Percentiles rank a stretch among this genome's conserved stretches.
Evolutionary conservation across 2,888 invertebrate genomes (phyloP).

Genomic region (Agrenia bidenticulata): DNA sequence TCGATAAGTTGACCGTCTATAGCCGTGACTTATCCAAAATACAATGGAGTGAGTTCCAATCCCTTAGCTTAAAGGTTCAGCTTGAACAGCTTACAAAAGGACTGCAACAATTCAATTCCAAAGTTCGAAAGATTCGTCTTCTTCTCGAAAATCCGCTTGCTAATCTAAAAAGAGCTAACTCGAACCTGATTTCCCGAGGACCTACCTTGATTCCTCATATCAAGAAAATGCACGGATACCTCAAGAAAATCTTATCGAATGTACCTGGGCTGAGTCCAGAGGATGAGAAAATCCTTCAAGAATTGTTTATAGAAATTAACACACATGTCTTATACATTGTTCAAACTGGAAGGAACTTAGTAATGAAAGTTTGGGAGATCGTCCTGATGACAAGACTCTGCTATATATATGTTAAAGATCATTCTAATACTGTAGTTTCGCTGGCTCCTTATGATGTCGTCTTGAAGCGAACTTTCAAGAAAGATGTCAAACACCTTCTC

Average conservation of each 20-base stretch:
- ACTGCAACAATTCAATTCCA: constrained; percentile 23
- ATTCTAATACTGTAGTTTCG: constrained; percentile 3
- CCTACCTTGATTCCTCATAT: constrained; percentile 20
- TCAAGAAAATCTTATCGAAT: constrained; percentile 4
- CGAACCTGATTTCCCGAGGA: not conserved
- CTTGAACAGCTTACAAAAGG: constrained; percentile 30
- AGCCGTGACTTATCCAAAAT: constrained; percentile 18
- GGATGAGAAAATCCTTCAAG: constrained; percentile 13
- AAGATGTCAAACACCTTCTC: constrained; percentile 15
- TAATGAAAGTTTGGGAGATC: constrained; percentile 34
- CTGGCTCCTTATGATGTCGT: not conserved
- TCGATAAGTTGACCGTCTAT: constrained; percentile 23
- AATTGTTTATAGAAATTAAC: constrained; percentile 18
- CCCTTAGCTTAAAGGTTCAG: constrained; percentile 19
- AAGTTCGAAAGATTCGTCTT: constrained; percentile 18
- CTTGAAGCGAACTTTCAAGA: not conserved
- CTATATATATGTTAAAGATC: constrained; percentile 25
- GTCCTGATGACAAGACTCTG: constrained; percentile 28
- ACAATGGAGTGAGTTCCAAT: constrained; percentile 22
- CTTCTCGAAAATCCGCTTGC: constrained; percentile 20
- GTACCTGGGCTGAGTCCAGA: not conserved
- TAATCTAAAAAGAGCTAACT: constrained; percentile 15
- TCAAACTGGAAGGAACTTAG: constrained; percentile 24
- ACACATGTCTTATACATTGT: constrained; percentile 24
- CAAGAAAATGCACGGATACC: constrained; percentile 21